Percentiles rank a stretch among this genome's conserved stretches.
These are phyloP conservation scores for Synergus japonicus DNA, from an alignment of 2,888 invertebrate species.

Conservation along the genomic window DNA sequence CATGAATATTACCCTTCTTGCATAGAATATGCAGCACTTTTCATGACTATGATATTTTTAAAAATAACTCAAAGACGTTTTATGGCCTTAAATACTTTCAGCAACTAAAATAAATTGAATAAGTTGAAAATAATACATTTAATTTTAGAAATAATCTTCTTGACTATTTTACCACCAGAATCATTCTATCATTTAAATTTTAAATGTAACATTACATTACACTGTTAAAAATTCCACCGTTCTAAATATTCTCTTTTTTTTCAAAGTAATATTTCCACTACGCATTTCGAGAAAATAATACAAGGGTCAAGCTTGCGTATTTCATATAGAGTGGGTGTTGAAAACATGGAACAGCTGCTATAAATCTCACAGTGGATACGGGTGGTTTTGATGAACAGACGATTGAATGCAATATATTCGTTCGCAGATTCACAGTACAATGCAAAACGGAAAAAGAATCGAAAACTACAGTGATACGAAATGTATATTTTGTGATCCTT, in stretches of 20 bases:
- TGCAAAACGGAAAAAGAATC: not conserved
- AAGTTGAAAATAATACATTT: too few relatives aligned
- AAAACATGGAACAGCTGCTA: conserved; percentile 36
- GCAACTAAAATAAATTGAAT: not conserved
- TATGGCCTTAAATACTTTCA: not conserved
- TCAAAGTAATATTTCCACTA: not conserved
- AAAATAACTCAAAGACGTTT: not conserved
- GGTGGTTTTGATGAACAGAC: conserved; percentile 28
- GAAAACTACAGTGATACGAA: not conserved
- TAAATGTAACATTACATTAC: too few relatives aligned
- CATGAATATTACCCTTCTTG: not conserved
- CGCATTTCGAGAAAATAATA: not conserved
- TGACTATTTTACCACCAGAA: too few relatives aligned
- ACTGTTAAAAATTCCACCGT: too few relatives aligned
- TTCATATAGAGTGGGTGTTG: conserved; percentile 26
- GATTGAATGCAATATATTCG: conserved; percentile 35
- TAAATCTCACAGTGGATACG: conserved; percentile 40
- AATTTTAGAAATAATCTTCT: too few relatives aligned
- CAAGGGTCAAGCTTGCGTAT: conserved; percentile 1
- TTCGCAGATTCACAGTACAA: not conserved
- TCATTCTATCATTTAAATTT: too few relatives aligned
- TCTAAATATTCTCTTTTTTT: not conserved
- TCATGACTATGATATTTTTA: not conserved
- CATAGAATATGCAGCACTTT: not conserved
- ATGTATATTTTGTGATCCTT: not conserved